Evolutionary conservation across 2,888 invertebrate species (phyloP).

Genomic region (Ochropleura plecta): DNA sequence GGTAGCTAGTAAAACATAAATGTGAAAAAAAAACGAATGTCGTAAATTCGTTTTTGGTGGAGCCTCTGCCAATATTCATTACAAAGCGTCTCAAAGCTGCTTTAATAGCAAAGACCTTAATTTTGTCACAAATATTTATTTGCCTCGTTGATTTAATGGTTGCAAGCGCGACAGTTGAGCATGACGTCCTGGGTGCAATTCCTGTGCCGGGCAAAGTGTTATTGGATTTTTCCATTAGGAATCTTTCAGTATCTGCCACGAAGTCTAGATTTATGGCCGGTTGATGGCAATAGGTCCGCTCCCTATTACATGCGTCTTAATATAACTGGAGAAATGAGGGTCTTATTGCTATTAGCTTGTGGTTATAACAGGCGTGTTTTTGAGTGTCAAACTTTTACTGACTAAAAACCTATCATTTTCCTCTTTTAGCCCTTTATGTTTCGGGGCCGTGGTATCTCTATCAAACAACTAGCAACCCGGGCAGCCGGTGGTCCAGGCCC

Average conservation of each 20-base stretch:
- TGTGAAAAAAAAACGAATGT: not conserved
- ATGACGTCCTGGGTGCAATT: not conserved
- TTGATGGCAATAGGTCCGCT: not conserved
- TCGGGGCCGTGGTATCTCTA: no score
- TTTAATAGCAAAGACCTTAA: not conserved
- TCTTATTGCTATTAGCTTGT: not conserved
- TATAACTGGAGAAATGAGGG: not conserved
- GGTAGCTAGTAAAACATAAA: no score
- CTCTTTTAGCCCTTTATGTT: no score
- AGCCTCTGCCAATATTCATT: not conserved
- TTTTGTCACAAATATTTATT: not conserved
- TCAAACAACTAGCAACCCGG: no score
- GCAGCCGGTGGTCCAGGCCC: no score
- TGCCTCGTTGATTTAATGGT: not conserved
- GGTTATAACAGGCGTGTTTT: not conserved
- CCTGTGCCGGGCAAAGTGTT: not conserved
- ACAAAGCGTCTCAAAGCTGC: not conserved
- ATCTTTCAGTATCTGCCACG: not conserved
- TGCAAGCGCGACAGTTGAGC: not conserved
- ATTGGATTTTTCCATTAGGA: not conserved
- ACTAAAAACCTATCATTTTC: no score
- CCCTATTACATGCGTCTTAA: not conserved
- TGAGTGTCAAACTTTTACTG: no score
- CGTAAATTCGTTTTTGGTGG: not conserved
- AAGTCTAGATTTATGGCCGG: no score